Evolutionary conservation across 2,113 vertebrate genomes (phyloP).

Genomic region (Desmodus rotundus): DNA sequence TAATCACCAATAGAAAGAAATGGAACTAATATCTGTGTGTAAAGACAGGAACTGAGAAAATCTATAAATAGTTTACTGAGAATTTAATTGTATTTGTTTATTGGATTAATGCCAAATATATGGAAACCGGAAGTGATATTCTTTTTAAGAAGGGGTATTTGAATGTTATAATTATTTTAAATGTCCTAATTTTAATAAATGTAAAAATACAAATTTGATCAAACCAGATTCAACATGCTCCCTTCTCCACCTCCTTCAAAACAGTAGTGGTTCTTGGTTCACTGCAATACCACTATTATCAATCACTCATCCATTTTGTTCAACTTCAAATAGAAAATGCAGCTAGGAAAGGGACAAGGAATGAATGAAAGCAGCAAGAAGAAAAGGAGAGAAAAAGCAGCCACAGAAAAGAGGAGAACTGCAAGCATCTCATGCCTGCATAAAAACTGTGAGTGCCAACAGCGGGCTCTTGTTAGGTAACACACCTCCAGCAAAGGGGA

Average conservation of each 20-base stretch:
- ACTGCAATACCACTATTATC: slow-evolving; percentile 44
- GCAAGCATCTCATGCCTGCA: slow-evolving; percentile 44
- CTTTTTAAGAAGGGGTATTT: neutral
- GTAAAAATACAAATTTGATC: slow-evolving; percentile 19
- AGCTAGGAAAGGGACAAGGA: neutral
- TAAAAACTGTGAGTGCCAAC: slow-evolving; percentile 43
- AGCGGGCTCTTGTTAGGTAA: slow-evolving; percentile 57
- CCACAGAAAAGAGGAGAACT: neutral
- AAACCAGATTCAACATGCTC: neutral
- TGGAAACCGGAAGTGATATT: neutral
- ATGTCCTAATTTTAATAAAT: slow-evolving; percentile 4
- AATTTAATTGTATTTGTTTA: neutral
- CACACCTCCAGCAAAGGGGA: slow-evolving; percentile 50
- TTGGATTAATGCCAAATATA: neutral
- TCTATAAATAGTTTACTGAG: neutral
- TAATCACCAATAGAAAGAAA: slow-evolving; percentile 6
- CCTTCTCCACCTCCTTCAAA: neutral
- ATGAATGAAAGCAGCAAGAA: neutral
- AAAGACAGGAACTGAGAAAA: slow-evolving; percentile 2
- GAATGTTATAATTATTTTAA: neutral
- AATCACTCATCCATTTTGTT: slow-evolving; percentile 17
- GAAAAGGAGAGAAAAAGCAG: neutral
- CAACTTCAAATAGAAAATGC: slow-evolving; percentile 35
- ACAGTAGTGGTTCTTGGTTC: neutral
- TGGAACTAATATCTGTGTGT: neutral